Conservation (phyloP, 2,888 invertebrate genomes). For the Agonum fuliginosum region DNA sequence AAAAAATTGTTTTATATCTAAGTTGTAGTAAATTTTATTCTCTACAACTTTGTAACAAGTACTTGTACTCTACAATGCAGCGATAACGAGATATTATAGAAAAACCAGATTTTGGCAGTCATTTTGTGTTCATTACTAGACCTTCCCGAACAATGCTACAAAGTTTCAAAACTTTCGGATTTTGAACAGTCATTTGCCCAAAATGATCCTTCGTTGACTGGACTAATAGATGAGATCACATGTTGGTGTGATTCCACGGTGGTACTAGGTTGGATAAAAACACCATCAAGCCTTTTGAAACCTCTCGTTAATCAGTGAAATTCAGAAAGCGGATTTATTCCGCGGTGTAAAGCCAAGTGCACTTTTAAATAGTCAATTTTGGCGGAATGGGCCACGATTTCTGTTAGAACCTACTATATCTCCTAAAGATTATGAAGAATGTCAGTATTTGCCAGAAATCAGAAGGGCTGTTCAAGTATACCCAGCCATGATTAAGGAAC, state of each 20-base stretch:
- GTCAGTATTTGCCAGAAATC: background rate
- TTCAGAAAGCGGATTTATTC: background rate
- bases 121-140: no score
- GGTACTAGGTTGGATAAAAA: conserved; percentile 3
- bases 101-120: no score
- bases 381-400: conserved; percentile 12
- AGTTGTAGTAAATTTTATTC: no score
- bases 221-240: conserved; percentile 3
- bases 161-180: no score
- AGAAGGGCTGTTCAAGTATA: background rate
- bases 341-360: background rate
- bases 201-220: no score
- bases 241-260: background rate
- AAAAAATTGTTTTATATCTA: no score
- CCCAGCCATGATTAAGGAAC: background rate
- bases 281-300: background rate
- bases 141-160: no score
- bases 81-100: no score
- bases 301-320: conserved; percentile 13
- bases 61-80: no score
- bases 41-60: no score
- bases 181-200: no score
- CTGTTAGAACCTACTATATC: background rate
- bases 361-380: background rate
- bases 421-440: background rate